A percentile compares a stretch with the other conserved stretches of the same genome.
These are phyloP conservation scores for Xenotilapia longispinis DNA, from an alignment of 2,113 vertebrate genomes.

Conservation along the genomic window DNA sequence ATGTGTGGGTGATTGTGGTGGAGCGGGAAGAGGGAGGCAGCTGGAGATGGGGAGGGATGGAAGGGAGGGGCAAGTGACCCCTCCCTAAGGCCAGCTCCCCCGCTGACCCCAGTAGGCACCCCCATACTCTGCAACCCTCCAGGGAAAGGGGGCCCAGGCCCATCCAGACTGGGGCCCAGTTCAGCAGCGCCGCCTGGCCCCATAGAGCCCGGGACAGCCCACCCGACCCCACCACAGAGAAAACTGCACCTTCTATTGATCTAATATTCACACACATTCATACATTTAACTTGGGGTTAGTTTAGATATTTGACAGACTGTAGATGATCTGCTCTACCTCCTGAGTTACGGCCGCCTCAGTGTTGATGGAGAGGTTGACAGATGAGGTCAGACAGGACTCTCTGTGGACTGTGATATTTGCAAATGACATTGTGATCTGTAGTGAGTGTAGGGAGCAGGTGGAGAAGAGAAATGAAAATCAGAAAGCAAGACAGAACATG, in stretches of 20 bases:
- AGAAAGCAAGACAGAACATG: not conserved
- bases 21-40: not conserved
- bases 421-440: not conserved
- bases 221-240: not conserved
- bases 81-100: not conserved
- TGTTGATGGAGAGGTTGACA: not conserved
- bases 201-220: not conserved
- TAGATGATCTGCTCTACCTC: not conserved
- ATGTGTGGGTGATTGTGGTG: not conserved
- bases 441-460: not conserved
- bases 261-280: not conserved
- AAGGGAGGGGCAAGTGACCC: not conserved
- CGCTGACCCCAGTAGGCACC: not conserved
- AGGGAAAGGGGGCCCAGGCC: not conserved
- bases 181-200: not conserved
- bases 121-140: fast-evolving
- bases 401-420: not conserved
- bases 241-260: not conserved
- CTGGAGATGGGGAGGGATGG: not conserved
- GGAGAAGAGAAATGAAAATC: not conserved
- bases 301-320: not conserved
- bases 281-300: not conserved
- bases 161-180: not conserved
- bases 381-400: not conserved
- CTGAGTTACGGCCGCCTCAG: not conserved